Conservation (phyloP, 2,888 invertebrate genomes). For the Buathra laborator region DNA sequence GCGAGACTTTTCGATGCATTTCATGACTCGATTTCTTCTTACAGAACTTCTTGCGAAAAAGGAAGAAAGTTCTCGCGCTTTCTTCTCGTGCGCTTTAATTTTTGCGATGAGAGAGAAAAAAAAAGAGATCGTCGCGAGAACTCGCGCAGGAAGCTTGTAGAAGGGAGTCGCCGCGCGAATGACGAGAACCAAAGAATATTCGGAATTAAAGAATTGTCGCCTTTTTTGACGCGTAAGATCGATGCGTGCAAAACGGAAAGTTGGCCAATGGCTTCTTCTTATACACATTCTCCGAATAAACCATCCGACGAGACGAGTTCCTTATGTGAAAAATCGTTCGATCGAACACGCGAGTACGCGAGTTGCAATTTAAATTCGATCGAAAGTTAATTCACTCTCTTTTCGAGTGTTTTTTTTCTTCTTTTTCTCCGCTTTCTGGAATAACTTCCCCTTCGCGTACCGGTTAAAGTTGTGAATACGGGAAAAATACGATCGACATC, state of each 20-base stretch:
- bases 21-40: no score
- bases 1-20: no score
- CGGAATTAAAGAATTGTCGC: neutral
- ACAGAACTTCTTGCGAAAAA: no score
- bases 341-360: neutral
- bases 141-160: neutral
- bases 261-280: neutral
- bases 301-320: neutral
- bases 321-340: constrained; percentile 20
- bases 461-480: no score
- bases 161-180: neutral
- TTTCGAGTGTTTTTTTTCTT: neutral
- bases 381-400: constrained; percentile 16
- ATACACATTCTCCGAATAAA: neutral
- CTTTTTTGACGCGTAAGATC: neutral
- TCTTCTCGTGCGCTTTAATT: no score
- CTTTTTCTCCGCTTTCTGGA: neutral
- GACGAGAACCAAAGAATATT: neutral
- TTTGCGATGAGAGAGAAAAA: no score
- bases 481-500: no score
- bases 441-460: neutral
- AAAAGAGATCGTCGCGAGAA: no score
- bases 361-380: constrained; percentile 30
- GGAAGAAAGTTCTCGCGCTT: no score
- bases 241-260: neutral